Percentiles rank a stretch among this genome's conserved stretches.
phyloP scores from a whole-genome alignment of 2,113 vertebrate genomes.

The Engraulis encrasicolus region DNA sequence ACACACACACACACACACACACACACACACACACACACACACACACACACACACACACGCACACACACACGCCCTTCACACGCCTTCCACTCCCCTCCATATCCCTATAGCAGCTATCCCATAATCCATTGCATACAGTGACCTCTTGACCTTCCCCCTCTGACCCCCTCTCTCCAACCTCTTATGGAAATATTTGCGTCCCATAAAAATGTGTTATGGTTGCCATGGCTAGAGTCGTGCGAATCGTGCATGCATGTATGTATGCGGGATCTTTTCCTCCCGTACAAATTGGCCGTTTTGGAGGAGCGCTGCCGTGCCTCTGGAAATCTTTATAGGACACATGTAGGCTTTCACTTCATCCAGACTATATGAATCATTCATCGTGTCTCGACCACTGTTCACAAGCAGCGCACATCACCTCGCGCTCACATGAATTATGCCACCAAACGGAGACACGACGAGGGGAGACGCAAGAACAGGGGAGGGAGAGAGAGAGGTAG shows the following conservation, averaged over 20 bases:
- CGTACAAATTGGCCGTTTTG: neutral
- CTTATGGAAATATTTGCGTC: neutral
- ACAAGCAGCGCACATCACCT: conserved; percentile 63
- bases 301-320: conserved; percentile 3
- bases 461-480: neutral
- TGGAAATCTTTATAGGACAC: conserved; percentile 38
- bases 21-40: no score
- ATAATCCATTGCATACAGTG: neutral
- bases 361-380: conserved; percentile 64
- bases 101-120: no score
- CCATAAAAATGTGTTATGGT: neutral
- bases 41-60: no score
- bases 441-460: conserved; percentile 39
- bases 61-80: no score
- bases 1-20: no score
- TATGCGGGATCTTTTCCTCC: no score
- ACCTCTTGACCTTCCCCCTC: no score
- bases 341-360: conserved; percentile 46
- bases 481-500: conserved; percentile 10
- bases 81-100: no score
- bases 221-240: neutral
- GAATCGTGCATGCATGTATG: no score
- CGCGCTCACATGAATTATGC: conserved; percentile 67
- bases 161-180: neutral
- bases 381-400: conserved; percentile 65